Evolutionary conservation across 2,113 vertebrate genomes (phyloP), one percentile per base, ranked within the genome.

Genomic region (Chloropsis cyanopogon): DNA sequence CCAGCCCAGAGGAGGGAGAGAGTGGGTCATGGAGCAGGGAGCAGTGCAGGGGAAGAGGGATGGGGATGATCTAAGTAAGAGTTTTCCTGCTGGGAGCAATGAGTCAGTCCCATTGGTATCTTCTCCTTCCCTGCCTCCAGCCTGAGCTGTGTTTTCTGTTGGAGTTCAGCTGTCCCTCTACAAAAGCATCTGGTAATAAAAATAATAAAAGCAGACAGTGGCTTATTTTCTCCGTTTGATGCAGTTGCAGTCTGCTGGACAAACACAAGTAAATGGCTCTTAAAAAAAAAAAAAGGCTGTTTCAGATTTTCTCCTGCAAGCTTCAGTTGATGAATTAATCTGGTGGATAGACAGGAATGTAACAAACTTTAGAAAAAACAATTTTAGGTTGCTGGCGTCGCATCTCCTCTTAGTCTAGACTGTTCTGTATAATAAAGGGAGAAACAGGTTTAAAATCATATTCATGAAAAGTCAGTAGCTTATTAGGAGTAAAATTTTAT

Each of bases 401-500:
- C 19, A 77, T 59, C n/a, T 78, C 26, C 33, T 44, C 46, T 72
- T 85, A 87, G 73, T 93, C 73, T 89, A 50, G 53, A 89, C 85
- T 26, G 54, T 76, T 87, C 13, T 82, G 78, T 82, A 73, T 90
- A 80, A 69, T 70, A 82, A 75, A 92, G n/a, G 49, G 54, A 83
- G 75, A 76, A 94, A 64, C 88, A 82, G 77, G 88, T 95, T 94
- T 92, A 61, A 79, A 86, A 68, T 80, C 20, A n/a, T 49, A 72
- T 49, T 93, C 50, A 77, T 80, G 50, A 63, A 84, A 88, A 92
- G 21, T 64, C 46, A 81, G 41, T n/a, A 88, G 70, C 77, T 90
- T 83, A 35, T 93, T 87, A 91, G 37, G 57, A 94, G 86, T 88
- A 88, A 96, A 88, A 95, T 97, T 93, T 93, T 95, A 93, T 97